These are phyloP conservation scores for Epizoanthus fatuus DNA, from an alignment of 92 coral and sea anemone species.

Conservation along the genomic window DNA sequence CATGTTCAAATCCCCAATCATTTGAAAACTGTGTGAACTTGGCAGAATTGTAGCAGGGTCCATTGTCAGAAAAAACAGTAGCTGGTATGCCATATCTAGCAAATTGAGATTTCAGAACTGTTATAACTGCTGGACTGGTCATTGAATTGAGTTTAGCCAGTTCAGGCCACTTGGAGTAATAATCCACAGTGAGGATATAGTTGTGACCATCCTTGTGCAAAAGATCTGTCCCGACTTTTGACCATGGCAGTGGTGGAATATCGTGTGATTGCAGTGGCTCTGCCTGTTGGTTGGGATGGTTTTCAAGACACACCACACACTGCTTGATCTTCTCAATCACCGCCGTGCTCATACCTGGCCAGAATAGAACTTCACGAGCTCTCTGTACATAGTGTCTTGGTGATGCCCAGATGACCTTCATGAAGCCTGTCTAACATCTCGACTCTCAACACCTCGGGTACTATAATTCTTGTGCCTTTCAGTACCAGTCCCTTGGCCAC, in stretches of 20 bases:
- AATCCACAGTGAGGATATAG: conserved; percentile 6
- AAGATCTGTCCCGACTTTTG: conserved; percentile 6
- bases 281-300: neutral
- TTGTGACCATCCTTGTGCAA: conserved; percentile 5
- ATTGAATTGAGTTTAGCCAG: conserved; percentile 33
- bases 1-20: neutral
- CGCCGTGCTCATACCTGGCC: conserved; percentile 18
- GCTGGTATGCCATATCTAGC: neutral
- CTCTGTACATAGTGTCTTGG: conserved; percentile 32
- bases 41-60: neutral
- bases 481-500: conserved; percentile 14
- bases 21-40: neutral
- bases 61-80: neutral
- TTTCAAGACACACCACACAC: conserved; percentile 2
- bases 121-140: conserved; percentile 52
- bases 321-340: neutral
- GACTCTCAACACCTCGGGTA: conserved; percentile 11
- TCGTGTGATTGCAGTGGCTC: neutral
- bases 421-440: conserved; percentile 3
- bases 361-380: conserved; percentile 28
- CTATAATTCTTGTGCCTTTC: conserved; percentile 32
- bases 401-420: conserved; percentile 16
- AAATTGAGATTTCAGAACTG: conserved; percentile 3
- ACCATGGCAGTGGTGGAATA: conserved; percentile 20
- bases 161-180: conserved; percentile 3